Evolutionary conservation across 2,888 invertebrate species (phyloP).

Genomic region (Synergus umbraculus): DNA sequence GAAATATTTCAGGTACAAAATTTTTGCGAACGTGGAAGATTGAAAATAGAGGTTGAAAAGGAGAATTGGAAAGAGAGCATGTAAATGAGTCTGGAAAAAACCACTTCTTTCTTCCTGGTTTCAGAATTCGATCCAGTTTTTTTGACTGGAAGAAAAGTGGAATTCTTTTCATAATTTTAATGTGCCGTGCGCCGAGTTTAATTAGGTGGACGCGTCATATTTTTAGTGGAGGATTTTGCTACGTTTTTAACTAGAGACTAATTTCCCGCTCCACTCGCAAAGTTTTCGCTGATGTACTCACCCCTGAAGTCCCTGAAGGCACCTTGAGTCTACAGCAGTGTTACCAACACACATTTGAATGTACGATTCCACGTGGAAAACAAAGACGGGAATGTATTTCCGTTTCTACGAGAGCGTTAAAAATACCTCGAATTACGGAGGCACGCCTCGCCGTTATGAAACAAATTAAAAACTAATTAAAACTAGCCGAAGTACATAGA

Average conservation of each 20-base stretch:
- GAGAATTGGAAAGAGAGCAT: no score
- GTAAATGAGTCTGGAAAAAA: no score
- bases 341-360: slow-evolving; percentile 52
- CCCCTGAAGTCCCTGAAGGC: slow-evolving; percentile 63
- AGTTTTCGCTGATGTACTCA: slow-evolving; percentile 69
- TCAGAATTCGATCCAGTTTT: not conserved
- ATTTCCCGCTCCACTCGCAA: slow-evolving; percentile 67
- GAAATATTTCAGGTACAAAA: not conserved
- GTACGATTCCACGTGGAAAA: slow-evolving; percentile 40
- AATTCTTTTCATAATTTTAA: slow-evolving; percentile 3
- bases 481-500: slow-evolving; percentile 61
- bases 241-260: slow-evolving; percentile 68
- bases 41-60: no score
- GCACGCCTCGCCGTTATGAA: slow-evolving; percentile 67
- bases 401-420: slow-evolving; percentile 52
- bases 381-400: not conserved
- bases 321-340: slow-evolving; percentile 56
- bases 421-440: slow-evolving; percentile 68
- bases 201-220: slow-evolving; percentile 13
- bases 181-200: not conserved
- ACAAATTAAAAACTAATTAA: slow-evolving; percentile 75
- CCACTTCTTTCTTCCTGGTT: not conserved
- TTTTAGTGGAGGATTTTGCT: slow-evolving; percentile 7
- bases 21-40: no score
- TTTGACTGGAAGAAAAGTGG: slow-evolving; percentile 3